Percentiles rank a stretch among this genome's conserved stretches.
phyloP scores from a whole-genome alignment of 2,113 vertebrate species.

The Perccottus glenii region DNA sequence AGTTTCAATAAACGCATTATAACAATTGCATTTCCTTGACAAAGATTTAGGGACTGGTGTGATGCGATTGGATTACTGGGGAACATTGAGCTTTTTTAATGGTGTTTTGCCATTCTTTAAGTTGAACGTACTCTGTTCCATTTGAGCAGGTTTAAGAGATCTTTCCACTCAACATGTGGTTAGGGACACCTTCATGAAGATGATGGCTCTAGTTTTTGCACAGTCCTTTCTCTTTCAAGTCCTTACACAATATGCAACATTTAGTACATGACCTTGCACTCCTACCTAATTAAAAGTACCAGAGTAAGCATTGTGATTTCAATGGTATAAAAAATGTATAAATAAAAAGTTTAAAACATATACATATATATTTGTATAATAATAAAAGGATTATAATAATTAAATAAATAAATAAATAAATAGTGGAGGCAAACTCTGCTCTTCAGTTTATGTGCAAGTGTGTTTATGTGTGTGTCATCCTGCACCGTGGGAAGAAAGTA shows the following conservation, averaged over 20 bases:
- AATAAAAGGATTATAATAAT: too few species aligned
- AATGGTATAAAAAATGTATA: too few species aligned
- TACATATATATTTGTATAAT: too few species aligned
- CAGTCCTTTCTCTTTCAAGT: constrained; percentile 10
- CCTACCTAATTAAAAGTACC: too few species aligned
- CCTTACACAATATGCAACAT: constrained; percentile 13
- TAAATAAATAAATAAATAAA: too few species aligned
- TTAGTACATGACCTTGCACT: constrained; percentile 23
- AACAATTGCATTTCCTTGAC: constrained; percentile 85
- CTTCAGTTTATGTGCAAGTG: background rate
- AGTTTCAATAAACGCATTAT: constrained; percentile 86
- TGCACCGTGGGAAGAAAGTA: constrained; percentile 58
- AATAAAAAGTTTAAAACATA: too few species aligned
- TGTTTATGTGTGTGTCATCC: constrained; percentile 26
- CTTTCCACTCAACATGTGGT: constrained; percentile 72
- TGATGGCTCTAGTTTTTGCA: constrained; percentile 34
- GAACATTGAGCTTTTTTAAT: constrained; percentile 82
- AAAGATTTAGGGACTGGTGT: constrained; percentile 86
- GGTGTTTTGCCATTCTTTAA: constrained; percentile 74
- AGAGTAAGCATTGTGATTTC: too few species aligned
- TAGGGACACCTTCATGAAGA: constrained; percentile 59
- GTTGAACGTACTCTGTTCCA: constrained; percentile 72
- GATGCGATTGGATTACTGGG: constrained; percentile 84
- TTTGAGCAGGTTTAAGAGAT: constrained; percentile 73
- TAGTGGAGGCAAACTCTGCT: background rate